These are phyloP conservation scores for Parnassius orleans DNA, from an alignment of 2,888 invertebrate genomes.

Conservation along the genomic window DNA sequence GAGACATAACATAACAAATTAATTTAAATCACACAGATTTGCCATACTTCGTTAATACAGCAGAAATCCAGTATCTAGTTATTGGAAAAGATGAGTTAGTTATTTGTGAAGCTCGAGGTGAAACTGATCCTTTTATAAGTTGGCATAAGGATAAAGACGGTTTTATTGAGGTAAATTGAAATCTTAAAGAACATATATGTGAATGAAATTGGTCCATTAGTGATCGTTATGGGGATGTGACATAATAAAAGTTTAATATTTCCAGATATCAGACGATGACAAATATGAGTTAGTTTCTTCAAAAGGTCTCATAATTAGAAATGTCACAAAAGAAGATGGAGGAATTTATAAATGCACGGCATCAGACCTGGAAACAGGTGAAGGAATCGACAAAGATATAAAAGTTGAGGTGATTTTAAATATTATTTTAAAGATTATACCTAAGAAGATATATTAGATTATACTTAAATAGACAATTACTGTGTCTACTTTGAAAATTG, in stretches of 20 bases:
- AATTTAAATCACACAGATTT: slow-evolving; percentile 44
- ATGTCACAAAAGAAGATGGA: slow-evolving; percentile 42
- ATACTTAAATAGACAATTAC: slow-evolving; percentile 32
- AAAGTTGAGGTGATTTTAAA: slow-evolving; percentile 39
- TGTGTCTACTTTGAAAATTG: no score
- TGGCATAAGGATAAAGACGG: slow-evolving; percentile 54
- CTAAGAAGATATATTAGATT: no score
- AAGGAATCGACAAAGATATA: slow-evolving; percentile 42
- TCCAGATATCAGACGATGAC: slow-evolving; percentile 45
- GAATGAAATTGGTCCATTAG: no score
- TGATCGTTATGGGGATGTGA: no score
- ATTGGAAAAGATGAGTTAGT: slow-evolving; percentile 49
- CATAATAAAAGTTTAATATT: slow-evolving; percentile 12
- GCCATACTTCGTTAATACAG: slow-evolving; percentile 48
- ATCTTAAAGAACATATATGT: neutral
- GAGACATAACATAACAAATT: neutral
- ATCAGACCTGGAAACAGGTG: slow-evolving; percentile 39
- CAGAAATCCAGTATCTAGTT: slow-evolving; percentile 49
- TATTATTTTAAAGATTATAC: no score
- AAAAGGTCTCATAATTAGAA: slow-evolving; percentile 47
- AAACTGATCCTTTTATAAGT: slow-evolving; percentile 43
- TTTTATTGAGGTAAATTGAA: slow-evolving; percentile 40
- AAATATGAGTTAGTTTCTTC: slow-evolving; percentile 48
- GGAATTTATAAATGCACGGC: slow-evolving; percentile 48
- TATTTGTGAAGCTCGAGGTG: slow-evolving; percentile 53